Evolutionary conservation across 1,140 invertebrate genomes (phyloP).

Genomic region (Magallana ariakensis): DNA sequence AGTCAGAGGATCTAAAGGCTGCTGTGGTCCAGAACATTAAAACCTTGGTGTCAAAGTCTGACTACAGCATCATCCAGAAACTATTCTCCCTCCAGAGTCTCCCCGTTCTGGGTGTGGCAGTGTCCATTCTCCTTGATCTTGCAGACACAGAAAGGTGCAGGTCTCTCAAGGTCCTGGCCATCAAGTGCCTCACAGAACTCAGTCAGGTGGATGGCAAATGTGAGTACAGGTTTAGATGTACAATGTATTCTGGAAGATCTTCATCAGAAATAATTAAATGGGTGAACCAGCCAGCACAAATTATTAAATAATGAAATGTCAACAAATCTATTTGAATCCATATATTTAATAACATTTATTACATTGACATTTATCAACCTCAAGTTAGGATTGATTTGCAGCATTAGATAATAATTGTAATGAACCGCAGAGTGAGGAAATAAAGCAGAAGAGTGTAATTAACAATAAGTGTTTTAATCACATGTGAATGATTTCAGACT

Average conservation of each 20-base stretch:
- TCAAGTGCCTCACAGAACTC: slow-evolving; percentile 66
- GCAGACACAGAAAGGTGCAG: slow-evolving; percentile 66
- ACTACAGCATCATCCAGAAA: slow-evolving; percentile 63
- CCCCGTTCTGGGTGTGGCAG: slow-evolving; percentile 70
- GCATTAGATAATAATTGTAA: no score
- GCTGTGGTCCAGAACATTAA: slow-evolving; percentile 64
- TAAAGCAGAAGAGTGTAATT: no score
- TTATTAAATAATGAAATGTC: no score
- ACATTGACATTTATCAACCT: no score
- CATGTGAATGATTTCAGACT: slow-evolving; percentile 57
- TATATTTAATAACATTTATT: no score
- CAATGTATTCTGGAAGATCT: no score
- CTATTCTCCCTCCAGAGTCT: slow-evolving; percentile 66
- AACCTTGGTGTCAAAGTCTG: slow-evolving; percentile 61
- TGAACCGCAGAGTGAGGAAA: no score
- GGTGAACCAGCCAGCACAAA: no score
- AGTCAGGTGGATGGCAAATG: slow-evolving; percentile 67
- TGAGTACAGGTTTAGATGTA: slow-evolving; percentile 50
- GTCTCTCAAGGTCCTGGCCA: slow-evolving; percentile 64
- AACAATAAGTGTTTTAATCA: not conserved
- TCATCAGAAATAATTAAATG: no score
- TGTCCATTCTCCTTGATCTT: slow-evolving; percentile 70
- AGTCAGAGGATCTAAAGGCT: slow-evolving; percentile 70
- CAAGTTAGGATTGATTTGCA: no score
- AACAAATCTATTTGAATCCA: no score